Base-by-base conservation (phyloP, 2,797 vertebrate species). In the Semotilus atromaculatus region DNA sequence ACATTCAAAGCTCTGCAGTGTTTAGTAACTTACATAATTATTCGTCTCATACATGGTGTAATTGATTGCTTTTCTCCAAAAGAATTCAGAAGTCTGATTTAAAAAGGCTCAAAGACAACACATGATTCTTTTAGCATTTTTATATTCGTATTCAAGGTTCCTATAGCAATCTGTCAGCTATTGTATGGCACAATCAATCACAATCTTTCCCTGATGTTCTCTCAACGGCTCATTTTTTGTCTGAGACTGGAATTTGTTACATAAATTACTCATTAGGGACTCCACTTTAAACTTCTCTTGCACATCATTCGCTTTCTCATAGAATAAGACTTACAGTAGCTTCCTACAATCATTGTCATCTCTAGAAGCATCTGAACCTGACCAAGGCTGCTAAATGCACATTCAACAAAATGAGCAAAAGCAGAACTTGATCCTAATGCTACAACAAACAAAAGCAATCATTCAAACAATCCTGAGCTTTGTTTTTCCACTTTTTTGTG, bases 181-280 rank as follows among this genome's bases (percentile, higher is more conserved):
- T 29, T 64, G 21, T 58, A 6, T 3, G 16, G 10, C 10, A 82
- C 16, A 62, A 53, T 36, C n/a, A 16, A 26, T 23, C 0, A 51
- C 9, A 40, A 73, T 16, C 34, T 74, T 55, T 31, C 2, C 7
- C 43, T n/a, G 48, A 38, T 70, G 1, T 9, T 3, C 53, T n/a
- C 36, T 77, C 13, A 29, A 77, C 55, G 29, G 36, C 36, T 62
- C n/a, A 62, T 62, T 62, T 62, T 62, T 5, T 62, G 21, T 60
- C 60, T 67, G 55, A 79, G 34, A 58, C 19, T 4, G 66, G 26
- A 51, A 85, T 95, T 93, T 84, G 96, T 95, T 89, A 0, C 92
- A 88, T 55, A 96, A 87, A 88, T 96, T 96, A 80, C 87, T 88
- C 78, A 92, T 86, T 81, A 96, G 87, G 0, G 95, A 96, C 83